These are phyloP conservation scores for Allolobophora icterica DNA, from an alignment of 2,888 invertebrate genomes.

Conservation along the genomic window DNA sequence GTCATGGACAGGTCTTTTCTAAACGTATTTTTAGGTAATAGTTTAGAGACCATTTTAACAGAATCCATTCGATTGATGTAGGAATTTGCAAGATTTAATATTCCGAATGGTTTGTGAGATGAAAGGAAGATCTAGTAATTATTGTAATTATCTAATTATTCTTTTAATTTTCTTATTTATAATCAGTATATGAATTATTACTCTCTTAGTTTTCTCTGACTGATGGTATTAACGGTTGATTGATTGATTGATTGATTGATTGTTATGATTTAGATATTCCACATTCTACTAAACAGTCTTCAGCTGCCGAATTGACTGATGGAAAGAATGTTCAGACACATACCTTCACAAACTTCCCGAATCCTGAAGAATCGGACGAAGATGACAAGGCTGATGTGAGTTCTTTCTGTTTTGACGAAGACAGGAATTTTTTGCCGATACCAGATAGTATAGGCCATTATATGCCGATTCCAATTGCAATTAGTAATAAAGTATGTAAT, in stretches of 20 bases:
- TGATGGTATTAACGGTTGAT: not conserved
- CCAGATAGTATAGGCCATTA: too few species aligned
- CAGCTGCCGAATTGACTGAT: slow-evolving; percentile 21
- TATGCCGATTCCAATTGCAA: too few species aligned
- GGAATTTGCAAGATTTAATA: too few species aligned
- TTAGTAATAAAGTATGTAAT: too few species aligned
- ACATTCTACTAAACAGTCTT: slow-evolving; percentile 26
- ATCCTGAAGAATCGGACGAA: slow-evolving; percentile 56
- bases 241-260: not conserved
- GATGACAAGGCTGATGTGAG: slow-evolving; percentile 59
- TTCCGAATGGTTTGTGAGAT: too few species aligned
- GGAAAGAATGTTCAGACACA: slow-evolving; percentile 53
- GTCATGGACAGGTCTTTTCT: too few species aligned
- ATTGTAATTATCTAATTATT: not conserved
- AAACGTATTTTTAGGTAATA: too few species aligned
- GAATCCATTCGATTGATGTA: too few species aligned
- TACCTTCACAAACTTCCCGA: slow-evolving; percentile 61
- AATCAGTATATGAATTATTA: not conserved
- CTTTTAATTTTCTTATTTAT: too few species aligned
- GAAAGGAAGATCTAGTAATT: not conserved
- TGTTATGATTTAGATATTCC: slow-evolving; percentile 42
- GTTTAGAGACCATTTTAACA: too few species aligned
- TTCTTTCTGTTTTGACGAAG: not conserved
- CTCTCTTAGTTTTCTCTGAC: too few species aligned
- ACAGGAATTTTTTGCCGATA: too few species aligned